Conservation (phyloP, 2,888 invertebrate species). For the Galerucella pusilla region DNA sequence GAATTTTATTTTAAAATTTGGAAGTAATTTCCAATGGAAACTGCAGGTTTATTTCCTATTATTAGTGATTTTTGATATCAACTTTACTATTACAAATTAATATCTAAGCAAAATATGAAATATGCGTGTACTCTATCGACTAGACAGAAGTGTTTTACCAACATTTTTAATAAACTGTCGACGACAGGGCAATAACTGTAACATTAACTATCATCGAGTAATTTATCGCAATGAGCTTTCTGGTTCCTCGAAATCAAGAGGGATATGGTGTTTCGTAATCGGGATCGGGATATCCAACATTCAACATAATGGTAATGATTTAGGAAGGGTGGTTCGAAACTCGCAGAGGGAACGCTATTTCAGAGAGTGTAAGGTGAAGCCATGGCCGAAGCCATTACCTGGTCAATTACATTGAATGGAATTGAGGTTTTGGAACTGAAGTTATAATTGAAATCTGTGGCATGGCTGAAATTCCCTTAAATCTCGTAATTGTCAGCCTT, state of each 20-base stretch:
- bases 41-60: no score
- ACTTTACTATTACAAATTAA: no score
- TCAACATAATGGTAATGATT: constrained; percentile 59
- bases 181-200: constrained; percentile 4
- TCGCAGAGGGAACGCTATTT: constrained; percentile 57
- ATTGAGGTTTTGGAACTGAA: constrained; percentile 64
- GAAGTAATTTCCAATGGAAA: no score
- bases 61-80: no score
- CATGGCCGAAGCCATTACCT: constrained; percentile 65
- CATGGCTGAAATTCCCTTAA: constrained; percentile 65
- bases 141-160: not conserved
- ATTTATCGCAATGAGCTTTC: constrained; percentile 20
- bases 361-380: constrained; percentile 62
- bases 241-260: constrained; percentile 19
- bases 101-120: no score
- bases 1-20: no score
- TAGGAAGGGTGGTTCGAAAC: constrained; percentile 57
- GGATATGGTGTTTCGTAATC: constrained; percentile 35
- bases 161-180: constrained; percentile 1
- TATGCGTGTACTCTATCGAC: not conserved
- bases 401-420: constrained; percentile 66
- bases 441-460: constrained; percentile 66
- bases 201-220: constrained; percentile 14
- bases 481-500: constrained; percentile 64
- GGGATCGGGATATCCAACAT: constrained; percentile 50